These are phyloP conservation scores for Drymodes brunneopygia DNA, from an alignment of 2,113 vertebrate species.

Conservation along the genomic window DNA sequence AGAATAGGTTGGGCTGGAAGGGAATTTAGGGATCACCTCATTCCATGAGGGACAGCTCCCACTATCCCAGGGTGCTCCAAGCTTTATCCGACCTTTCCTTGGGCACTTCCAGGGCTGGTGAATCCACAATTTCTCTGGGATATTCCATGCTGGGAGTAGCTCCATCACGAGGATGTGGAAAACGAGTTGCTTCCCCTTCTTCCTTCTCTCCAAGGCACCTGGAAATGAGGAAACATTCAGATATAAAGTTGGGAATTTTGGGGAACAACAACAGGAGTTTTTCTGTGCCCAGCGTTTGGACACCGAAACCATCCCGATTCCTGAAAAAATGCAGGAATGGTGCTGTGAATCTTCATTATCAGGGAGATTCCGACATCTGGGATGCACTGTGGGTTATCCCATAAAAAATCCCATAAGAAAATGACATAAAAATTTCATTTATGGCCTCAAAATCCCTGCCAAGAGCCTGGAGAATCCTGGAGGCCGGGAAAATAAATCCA, in stretches of 20 bases:
- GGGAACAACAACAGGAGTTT: background rate
- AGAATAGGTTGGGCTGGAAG: background rate
- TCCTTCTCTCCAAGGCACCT: background rate
- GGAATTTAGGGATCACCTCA: background rate
- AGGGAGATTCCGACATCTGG: background rate
- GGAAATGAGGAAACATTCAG: background rate
- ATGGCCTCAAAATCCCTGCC: background rate
- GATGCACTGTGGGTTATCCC: background rate
- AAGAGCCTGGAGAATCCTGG: background rate
- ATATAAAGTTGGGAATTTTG: background rate
- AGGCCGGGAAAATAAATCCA: background rate
- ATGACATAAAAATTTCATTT: background rate
- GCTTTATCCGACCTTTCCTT: accelerated
- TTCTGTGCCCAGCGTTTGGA: too few relatives aligned
- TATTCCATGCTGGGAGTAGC: accelerated
- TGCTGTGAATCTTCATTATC: background rate
- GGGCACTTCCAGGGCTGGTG: background rate
- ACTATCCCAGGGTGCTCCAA: accelerated
- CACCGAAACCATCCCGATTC: background rate
- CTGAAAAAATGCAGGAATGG: background rate
- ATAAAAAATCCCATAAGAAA: too few relatives aligned
- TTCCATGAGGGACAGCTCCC: background rate
- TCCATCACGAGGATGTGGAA: background rate
- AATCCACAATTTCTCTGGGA: background rate
- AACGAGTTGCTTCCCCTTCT: accelerated